Conservation (phyloP, 2,888 invertebrate genomes). For the Aphrophora alni region DNA sequence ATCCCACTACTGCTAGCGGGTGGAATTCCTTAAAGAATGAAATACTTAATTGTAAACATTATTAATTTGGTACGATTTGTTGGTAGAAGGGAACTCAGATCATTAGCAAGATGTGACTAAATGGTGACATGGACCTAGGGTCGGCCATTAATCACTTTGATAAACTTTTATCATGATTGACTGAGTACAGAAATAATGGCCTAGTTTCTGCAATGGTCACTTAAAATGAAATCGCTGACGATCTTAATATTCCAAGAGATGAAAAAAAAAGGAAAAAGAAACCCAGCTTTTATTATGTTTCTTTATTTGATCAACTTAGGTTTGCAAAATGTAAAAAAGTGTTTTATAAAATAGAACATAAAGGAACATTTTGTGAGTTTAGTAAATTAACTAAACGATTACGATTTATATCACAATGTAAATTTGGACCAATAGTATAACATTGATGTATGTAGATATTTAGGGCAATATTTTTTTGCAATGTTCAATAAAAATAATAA, state of each 20-base stretch:
- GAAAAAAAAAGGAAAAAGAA: neutral
- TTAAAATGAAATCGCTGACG: slow-evolving; percentile 12
- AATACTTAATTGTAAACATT: neutral
- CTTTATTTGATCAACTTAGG: no score
- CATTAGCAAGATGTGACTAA: neutral
- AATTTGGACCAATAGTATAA: no score
- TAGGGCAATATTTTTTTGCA: no score
- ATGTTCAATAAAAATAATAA: no score
- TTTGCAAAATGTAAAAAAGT: no score
- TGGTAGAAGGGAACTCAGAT: slow-evolving; percentile 11
- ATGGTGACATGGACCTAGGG: neutral
- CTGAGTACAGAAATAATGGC: slow-evolving; percentile 16
- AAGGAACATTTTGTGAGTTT: no score
- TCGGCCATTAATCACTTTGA: slow-evolving; percentile 11
- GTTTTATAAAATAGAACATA: no score
- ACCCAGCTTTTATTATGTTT: slow-evolving; percentile 9
- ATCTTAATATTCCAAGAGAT: slow-evolving; percentile 17
- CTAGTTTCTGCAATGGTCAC: slow-evolving; percentile 14
- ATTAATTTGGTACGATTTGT: slow-evolving; percentile 3
- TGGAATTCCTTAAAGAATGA: slow-evolving; percentile 13
- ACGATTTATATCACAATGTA: no score
- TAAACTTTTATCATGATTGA: neutral
- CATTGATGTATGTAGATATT: no score
- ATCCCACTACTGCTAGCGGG: neutral
- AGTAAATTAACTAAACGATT: no score